A percentile compares a stretch with the other conserved stretches of the same genome.
phyloP scores from a whole-genome alignment of 2,797 vertebrate species.

The Cyclopterus lumpus region DNA sequence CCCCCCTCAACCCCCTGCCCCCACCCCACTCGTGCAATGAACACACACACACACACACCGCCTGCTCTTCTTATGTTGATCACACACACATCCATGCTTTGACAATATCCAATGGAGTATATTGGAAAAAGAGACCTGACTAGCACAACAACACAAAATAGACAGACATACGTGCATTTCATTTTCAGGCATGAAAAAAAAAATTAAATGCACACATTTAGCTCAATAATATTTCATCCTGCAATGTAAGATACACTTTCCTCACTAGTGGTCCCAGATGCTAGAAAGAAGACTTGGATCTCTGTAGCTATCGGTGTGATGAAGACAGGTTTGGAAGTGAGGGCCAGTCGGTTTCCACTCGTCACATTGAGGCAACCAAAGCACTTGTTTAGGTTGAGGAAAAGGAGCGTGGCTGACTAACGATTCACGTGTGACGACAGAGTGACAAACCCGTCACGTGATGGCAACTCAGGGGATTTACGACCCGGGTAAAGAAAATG shows the following conservation, averaged over 20 bases:
- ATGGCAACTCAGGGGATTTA: background rate
- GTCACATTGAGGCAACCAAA: background rate
- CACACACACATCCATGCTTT: conserved; percentile 13
- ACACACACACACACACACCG: conserved; percentile 7
- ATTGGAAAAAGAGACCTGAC: background rate
- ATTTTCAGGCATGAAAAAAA: background rate
- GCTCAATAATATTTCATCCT: background rate
- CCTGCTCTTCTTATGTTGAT: background rate
- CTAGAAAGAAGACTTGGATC: background rate
- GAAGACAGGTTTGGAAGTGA: background rate
- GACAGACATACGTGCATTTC: background rate
- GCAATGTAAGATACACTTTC: background rate
- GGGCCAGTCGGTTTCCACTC: background rate
- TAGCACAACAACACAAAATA: background rate
- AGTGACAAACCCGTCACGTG: background rate
- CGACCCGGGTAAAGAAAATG: background rate
- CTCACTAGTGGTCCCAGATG: background rate
- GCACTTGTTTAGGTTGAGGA: background rate
- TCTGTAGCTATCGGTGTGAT: too few species aligned
- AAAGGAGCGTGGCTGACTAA: background rate
- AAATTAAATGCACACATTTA: background rate
- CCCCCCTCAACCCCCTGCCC: background rate
- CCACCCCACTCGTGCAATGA: background rate
- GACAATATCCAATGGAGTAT: conserved; percentile 37
- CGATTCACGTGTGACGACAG: background rate